Evolutionary conservation across 2,113 vertebrate species (phyloP).

Genomic region (Bostrychus sinensis): DNA sequence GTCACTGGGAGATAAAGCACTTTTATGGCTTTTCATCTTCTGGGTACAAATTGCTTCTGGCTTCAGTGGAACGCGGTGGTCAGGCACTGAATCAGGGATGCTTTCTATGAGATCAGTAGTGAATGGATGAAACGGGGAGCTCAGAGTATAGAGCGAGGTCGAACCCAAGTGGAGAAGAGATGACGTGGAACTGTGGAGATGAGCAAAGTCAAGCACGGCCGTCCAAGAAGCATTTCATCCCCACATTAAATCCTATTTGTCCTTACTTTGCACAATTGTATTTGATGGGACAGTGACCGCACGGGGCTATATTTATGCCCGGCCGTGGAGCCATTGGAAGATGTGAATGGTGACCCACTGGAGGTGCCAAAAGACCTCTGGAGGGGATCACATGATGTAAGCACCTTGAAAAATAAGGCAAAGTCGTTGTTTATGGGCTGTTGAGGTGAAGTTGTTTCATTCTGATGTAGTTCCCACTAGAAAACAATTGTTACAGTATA

Average conservation of each 20-base stretch:
- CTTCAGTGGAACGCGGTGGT: constrained; percentile 1
- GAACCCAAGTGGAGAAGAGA: background rate
- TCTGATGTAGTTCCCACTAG: background rate
- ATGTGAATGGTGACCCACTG: background rate
- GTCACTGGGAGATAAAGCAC: constrained; percentile 37
- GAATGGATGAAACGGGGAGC: constrained; percentile 1
- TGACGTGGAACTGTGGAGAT: background rate
- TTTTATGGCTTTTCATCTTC: constrained; percentile 21
- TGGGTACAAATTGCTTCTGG: constrained; percentile 31
- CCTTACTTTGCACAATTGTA: constrained; percentile 10
- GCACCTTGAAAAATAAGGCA: constrained; percentile 4
- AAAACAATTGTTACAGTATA: background rate
- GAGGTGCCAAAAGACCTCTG: background rate
- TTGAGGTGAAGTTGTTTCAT: background rate
- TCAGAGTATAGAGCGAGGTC: background rate
- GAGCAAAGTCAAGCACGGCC: constrained; percentile 9
- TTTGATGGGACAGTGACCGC: background rate
- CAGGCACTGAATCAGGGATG: constrained; percentile 9
- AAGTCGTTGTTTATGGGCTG: constrained; percentile 3
- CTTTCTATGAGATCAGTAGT: constrained; percentile 7
- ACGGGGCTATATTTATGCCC: background rate
- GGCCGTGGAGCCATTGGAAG: background rate
- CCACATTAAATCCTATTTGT: constrained; percentile 11
- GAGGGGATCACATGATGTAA: background rate
- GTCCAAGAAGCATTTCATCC: constrained; percentile 1